These are phyloP conservation scores for Thera obeliscata DNA, from an alignment of 2,888 invertebrate genomes.

Conservation along the genomic window DNA sequence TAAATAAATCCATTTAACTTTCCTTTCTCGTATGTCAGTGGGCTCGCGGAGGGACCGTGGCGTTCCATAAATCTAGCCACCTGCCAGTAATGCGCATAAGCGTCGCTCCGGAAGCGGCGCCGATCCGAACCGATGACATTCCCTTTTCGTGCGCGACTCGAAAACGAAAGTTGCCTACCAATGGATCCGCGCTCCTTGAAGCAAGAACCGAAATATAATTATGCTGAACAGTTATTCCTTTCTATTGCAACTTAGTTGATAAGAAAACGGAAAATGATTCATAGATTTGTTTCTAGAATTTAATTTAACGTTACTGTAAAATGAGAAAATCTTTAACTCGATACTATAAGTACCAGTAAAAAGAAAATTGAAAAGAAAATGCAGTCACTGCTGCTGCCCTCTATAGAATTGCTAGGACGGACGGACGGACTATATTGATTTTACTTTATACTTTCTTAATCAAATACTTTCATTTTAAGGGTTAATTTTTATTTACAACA, in stretches of 20 bases:
- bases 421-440: background rate
- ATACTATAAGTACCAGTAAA: background rate
- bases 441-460: background rate
- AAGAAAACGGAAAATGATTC: too few relatives aligned
- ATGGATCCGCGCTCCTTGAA: background rate
- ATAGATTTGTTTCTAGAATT: too few relatives aligned
- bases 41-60: background rate
- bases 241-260: too few relatives aligned
- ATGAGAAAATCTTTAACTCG: too few relatives aligned
- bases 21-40: too few relatives aligned
- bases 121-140: constrained; percentile 11
- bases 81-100: constrained; percentile 39
- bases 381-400: background rate
- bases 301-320: too few relatives aligned
- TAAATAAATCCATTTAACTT: too few relatives aligned
- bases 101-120: constrained; percentile 35
- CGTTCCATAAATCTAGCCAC: constrained; percentile 40
- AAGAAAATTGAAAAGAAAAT: background rate
- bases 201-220: background rate
- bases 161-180: constrained; percentile 29
- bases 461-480: background rate
- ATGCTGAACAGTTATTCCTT: too few relatives aligned
- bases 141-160: constrained; percentile 26
- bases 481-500: too few relatives aligned
- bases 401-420: background rate